Percentiles rank a stretch among this genome's conserved stretches.
These are phyloP conservation scores for Phymorhynchus buccinoides DNA, from an alignment of 1,140 invertebrate genomes.

Conservation along the genomic window DNA sequence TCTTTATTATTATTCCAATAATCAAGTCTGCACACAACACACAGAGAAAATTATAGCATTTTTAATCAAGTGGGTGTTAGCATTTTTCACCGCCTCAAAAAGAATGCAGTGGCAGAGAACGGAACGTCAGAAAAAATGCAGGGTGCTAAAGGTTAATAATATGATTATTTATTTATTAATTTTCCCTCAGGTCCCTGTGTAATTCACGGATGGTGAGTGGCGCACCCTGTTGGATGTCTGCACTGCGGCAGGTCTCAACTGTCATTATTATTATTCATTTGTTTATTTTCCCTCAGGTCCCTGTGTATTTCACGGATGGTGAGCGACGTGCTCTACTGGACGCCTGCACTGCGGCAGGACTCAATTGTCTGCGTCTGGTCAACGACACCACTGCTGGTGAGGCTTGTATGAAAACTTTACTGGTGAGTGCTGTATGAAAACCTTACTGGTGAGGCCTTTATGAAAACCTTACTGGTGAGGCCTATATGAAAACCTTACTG, in stretches of 20 bases:
- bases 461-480: too few species aligned
- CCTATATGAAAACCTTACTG: slow-evolving; percentile 96
- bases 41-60: too few species aligned
- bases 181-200: slow-evolving; percentile 84
- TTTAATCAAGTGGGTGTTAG: too few species aligned
- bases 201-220: slow-evolving; percentile 94
- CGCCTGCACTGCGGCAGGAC: slow-evolving; percentile 83
- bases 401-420: slow-evolving; percentile 8
- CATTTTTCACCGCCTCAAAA: too few species aligned
- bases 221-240: slow-evolving; percentile 93
- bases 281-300: slow-evolving; percentile 77
- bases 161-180: too few species aligned
- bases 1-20: too few species aligned
- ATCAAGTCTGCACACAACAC: too few species aligned
- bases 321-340: slow-evolving; percentile 93
- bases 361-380: slow-evolving; percentile 95
- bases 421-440: too few species aligned
- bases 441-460: slow-evolving; percentile 79
- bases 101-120: too few species aligned
- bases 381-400: slow-evolving; percentile 93
- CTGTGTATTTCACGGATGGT: slow-evolving; percentile 93
- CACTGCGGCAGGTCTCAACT: slow-evolving; percentile 85
- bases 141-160: too few species aligned
- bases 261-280: slow-evolving; percentile 73
- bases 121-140: too few species aligned